Evolutionary conservation across 2,797 vertebrate genomes (phyloP).

Genomic region (Lindbergichthys nudifrons): DNA sequence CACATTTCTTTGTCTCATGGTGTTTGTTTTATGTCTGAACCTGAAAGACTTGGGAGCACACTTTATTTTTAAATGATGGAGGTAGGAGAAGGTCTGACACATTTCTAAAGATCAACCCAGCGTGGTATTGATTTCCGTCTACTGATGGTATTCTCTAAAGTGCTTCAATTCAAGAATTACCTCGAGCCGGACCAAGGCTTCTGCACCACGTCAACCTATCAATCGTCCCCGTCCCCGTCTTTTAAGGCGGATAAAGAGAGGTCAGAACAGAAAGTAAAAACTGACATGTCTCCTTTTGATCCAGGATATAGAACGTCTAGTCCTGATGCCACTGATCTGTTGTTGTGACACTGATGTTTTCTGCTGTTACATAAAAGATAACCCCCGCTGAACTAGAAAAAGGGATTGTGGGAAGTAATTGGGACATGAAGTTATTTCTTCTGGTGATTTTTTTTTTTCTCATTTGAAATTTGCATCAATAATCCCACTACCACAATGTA

Average conservation of each 20-base stretch:
- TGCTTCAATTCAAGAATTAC: conserved; percentile 33
- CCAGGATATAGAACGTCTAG: not conserved
- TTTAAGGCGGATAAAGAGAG: not conserved
- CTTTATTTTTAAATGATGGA: conserved; percentile 32
- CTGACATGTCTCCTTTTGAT: not conserved
- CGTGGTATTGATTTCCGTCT: conserved; percentile 60
- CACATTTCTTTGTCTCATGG: not conserved
- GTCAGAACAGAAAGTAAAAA: not conserved
- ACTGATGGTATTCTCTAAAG: conserved; percentile 56
- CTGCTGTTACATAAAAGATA: not conserved
- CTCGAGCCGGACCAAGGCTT: conserved; percentile 18
- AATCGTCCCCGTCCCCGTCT: not conserved
- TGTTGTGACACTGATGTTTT: conserved; percentile 8
- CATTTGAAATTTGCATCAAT: conserved; percentile 66
- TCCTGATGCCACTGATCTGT: conserved; percentile 12
- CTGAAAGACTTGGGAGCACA: conserved; percentile 25
- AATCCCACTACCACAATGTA: conserved; percentile 60
- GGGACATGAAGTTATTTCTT: conserved; percentile 41
- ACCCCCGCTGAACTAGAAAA: conserved; percentile 7
- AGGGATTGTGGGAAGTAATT: conserved; percentile 34
- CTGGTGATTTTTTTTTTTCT: conserved; percentile 43
- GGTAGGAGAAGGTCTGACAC: conserved; percentile 40
- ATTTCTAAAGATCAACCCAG: conserved; percentile 55
- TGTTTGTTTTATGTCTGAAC: conserved; percentile 30
- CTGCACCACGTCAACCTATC: not conserved